These are phyloP conservation scores for Bellardia bayeri DNA, from an alignment of 2,888 invertebrate species.

Conservation along the genomic window DNA sequence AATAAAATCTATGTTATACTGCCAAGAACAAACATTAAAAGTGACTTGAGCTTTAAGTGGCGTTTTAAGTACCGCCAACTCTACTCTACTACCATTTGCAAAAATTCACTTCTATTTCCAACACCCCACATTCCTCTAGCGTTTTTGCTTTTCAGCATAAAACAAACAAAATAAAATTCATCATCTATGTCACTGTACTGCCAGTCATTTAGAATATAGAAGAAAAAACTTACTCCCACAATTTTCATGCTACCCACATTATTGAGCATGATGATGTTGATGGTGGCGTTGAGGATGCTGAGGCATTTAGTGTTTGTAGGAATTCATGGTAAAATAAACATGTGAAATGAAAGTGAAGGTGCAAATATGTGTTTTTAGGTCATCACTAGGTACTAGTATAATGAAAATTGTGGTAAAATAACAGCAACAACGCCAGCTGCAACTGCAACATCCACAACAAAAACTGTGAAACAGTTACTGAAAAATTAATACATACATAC, in stretches of 20 bases:
- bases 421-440: conserved; percentile 24
- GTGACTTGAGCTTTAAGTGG: conserved; percentile 70
- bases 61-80: conserved; percentile 66
- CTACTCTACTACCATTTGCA: conserved; percentile 19
- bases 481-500: not conserved
- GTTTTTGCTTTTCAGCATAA: not conserved
- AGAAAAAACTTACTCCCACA: not conserved
- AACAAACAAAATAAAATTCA: conserved; percentile 52
- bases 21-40: conserved; percentile 69
- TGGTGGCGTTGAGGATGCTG: not conserved
- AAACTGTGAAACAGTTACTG: conserved; percentile 54
- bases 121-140: not conserved
- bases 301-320: conserved; percentile 55
- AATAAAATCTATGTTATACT: conserved; percentile 68
- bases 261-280: conserved; percentile 20
- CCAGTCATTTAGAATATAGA: conserved; percentile 53
- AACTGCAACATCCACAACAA: conserved; percentile 33
- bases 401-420: conserved; percentile 67
- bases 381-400: conserved; percentile 75
- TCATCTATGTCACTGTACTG: conserved; percentile 70
- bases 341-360: conserved; percentile 80
- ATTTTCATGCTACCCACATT: not conserved
- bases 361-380: conserved; percentile 82
- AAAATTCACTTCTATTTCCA: conserved; percentile 32
- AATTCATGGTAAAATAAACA: conserved; percentile 66